Evolutionary conservation across 2,888 invertebrate species (phyloP).

Genomic region (Cosmopolites sordidus): DNA sequence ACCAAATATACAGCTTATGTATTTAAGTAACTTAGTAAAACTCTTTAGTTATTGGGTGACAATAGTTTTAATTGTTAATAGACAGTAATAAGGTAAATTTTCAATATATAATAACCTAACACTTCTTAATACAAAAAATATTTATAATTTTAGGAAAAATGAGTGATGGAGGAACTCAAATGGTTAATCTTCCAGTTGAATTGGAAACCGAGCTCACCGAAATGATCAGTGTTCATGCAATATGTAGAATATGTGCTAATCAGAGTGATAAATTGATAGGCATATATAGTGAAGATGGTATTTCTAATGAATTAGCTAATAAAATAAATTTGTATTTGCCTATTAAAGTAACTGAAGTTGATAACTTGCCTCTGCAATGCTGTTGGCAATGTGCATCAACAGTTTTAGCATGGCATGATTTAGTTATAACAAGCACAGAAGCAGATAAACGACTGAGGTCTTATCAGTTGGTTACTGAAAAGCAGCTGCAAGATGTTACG

Average conservation of each 20-base stretch:
- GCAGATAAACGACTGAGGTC: constrained; percentile 52
- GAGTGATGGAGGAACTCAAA: too few species aligned
- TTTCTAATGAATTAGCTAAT: constrained; percentile 55
- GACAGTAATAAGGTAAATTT: too few species aligned
- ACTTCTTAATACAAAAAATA: too few species aligned
- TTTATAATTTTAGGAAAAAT: too few species aligned
- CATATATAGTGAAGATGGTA: constrained; percentile 60
- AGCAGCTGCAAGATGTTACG: constrained; percentile 23
- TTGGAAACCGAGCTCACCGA: constrained; percentile 19
- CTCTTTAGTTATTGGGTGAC: too few species aligned
- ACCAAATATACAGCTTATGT: too few species aligned
- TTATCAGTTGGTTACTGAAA: constrained; percentile 37
- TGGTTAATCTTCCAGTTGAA: too few species aligned
- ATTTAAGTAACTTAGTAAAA: too few species aligned
- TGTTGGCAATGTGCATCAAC: constrained; percentile 64
- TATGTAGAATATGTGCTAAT: constrained; percentile 39
- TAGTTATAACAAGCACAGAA: constrained; percentile 53
- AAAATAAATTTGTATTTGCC: constrained; percentile 65
- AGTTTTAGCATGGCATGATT: constrained; percentile 61
- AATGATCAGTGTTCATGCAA: constrained; percentile 29
- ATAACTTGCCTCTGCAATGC: constrained; percentile 56
- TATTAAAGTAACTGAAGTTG: constrained; percentile 53
- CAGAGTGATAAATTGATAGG: constrained; percentile 49
- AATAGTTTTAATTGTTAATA: too few species aligned
- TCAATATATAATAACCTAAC: too few species aligned